phyloP scores from a whole-genome alignment of 2,888 invertebrate species.

The Erebia epiphron region DNA sequence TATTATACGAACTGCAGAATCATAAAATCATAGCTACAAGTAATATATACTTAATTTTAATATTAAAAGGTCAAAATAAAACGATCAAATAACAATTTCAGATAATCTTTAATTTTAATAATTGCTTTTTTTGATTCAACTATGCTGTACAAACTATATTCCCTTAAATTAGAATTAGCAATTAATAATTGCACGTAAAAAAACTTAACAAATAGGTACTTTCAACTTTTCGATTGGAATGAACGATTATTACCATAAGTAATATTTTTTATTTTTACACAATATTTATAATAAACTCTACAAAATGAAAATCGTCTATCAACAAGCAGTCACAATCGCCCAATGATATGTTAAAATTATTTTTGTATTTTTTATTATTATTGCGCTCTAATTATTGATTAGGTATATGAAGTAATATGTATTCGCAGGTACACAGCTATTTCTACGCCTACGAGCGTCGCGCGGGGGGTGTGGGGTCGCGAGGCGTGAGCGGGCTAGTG shows the following conservation, averaged over 20 bases:
- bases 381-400: constrained; percentile 70
- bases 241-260: constrained; percentile 79
- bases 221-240: constrained; percentile 83
- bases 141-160: constrained; percentile 82
- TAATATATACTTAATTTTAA: not conserved
- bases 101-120: constrained; percentile 82
- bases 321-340: constrained; percentile 84
- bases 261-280: constrained; percentile 75
- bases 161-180: constrained; percentile 82
- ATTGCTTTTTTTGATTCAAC: constrained; percentile 81
- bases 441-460: constrained; percentile 31
- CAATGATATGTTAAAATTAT: constrained; percentile 84
- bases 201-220: constrained; percentile 83
- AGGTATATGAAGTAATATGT: constrained; percentile 40
- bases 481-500: constrained; percentile 35
- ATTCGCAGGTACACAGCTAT: constrained; percentile 39
- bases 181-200: constrained; percentile 84
- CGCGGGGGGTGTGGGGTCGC: constrained; percentile 35
- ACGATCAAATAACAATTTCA: constrained; percentile 67
- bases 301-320: constrained; percentile 75
- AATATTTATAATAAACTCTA: constrained; percentile 72
- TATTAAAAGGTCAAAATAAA: constrained; percentile 32
- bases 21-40: not conserved
- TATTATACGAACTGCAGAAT: too few relatives aligned
- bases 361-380: constrained; percentile 62